Evolutionary conservation across 2,888 invertebrate genomes (phyloP).

Genomic region (Panopea generosa): DNA sequence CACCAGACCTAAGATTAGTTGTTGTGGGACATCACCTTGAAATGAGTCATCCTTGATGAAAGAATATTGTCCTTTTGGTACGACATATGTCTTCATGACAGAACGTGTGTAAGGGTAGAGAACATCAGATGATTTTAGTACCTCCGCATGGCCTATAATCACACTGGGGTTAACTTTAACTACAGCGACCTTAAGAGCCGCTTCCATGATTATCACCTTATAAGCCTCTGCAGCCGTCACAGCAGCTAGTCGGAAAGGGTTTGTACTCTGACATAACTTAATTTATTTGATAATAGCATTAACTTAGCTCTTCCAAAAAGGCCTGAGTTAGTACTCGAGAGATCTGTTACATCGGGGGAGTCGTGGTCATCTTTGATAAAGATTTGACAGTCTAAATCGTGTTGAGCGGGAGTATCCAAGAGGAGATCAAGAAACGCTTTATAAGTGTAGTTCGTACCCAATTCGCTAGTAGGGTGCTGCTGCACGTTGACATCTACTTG

Average conservation of each 20-base stretch:
- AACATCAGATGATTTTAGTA: constrained; percentile 22
- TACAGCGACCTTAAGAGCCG: constrained; percentile 33
- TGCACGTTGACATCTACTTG: constrained; percentile 24
- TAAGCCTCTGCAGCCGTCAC: constrained; percentile 4
- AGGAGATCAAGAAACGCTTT: constrained; percentile 18
- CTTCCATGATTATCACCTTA: constrained; percentile 22
- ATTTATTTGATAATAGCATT: constrained; percentile 15
- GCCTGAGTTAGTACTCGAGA: constrained; percentile 1
- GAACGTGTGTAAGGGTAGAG: constrained; percentile 42
- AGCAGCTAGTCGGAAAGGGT: constrained; percentile 12
- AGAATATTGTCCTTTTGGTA: constrained; percentile 33
- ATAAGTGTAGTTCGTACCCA: constrained; percentile 16
- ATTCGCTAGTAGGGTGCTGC: constrained; percentile 19
- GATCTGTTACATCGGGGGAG: constrained; percentile 16
- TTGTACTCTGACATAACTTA: constrained; percentile 20
- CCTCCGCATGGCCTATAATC: constrained; percentile 20
- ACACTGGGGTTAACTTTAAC: constrained; percentile 38
- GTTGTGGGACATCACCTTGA: constrained; percentile 27
- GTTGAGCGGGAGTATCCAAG: not conserved
- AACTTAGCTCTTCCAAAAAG: constrained; percentile 15
- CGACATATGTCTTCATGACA: constrained; percentile 30
- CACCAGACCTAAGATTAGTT: constrained; percentile 36
- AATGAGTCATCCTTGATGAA: constrained; percentile 38
- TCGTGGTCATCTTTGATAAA: constrained; percentile 25
- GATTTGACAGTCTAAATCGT: constrained; percentile 10